Base-by-base conservation (phyloP, 2,888 invertebrate genomes). In the Belgica antarctica region DNA sequence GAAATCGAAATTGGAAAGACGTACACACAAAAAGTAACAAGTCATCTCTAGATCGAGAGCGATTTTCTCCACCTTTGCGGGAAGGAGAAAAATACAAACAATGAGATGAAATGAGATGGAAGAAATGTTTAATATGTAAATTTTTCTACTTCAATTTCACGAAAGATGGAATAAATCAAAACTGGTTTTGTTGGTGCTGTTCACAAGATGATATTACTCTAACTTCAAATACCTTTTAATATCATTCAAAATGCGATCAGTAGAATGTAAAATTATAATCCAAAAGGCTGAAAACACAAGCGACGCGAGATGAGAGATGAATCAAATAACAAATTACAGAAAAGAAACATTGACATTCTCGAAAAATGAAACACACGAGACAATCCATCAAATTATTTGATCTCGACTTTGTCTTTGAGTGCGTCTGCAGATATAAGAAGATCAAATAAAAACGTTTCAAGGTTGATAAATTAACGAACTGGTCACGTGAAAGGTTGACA, bases 341-440 rank as follows among this genome's bases (percentile, higher is more conserved):
- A 68, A 15, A 59, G 27, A 24, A 59, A 59, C 25, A 59, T 59
- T 59, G 59, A 59, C 59, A 59, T 59, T 25, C 59, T 59, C 59
- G 27, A 59, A 59, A 15, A 17, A 66, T n/a, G n/a, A n/a, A n/a
- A n/a, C n/a, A n/a, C n/a, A 22, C 65, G 65, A 66, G 68, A 68
- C 68, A 68, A 68, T 68, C 68, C 68, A 68, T 57, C 68, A 68
- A 59, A 59, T 19, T n/a, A 68, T 47, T 65, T 65, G 65, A 68
- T 52, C 68, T 65, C 63, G 17, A 62, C 31, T 62, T 62, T 52
- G 52, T 8, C 15, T 27, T 31, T 62, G 24, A 24, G 24, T 25
- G 41, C 24, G 19, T 65, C 17, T 28, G n/a, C 8, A 5, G 15
- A 15, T 10, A 46, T 22, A 19, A 66, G 65, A 28, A 25, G 27